These are phyloP conservation scores for Ammospiza nelsoni DNA, from an alignment of 2,113 vertebrate genomes.

Conservation along the genomic window DNA sequence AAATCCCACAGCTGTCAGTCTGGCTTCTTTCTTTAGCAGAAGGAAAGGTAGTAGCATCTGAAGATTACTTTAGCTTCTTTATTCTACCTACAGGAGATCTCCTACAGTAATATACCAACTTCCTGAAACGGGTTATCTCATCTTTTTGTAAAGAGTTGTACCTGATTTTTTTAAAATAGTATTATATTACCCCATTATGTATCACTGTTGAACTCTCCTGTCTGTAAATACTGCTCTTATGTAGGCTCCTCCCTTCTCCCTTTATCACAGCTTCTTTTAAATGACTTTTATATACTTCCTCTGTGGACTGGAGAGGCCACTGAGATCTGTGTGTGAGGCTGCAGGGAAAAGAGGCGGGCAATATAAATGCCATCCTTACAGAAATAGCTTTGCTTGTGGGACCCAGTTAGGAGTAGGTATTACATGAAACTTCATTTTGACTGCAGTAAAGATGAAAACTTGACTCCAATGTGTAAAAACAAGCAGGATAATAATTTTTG, in stretches of 20 bases:
- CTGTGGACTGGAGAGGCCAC: neutral
- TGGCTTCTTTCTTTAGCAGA: neutral
- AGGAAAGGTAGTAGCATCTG: neutral
- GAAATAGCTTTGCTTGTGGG: neutral
- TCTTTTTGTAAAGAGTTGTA: neutral
- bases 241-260: neutral
- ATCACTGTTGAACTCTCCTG: neutral
- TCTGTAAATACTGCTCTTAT: neutral
- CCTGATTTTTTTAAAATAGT: neutral
- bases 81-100: neutral
- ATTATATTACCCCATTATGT: neutral
- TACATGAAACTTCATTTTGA: neutral
- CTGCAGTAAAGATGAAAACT: neutral
- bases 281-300: neutral
- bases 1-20: neutral
- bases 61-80: neutral
- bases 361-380: neutral
- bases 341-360: neutral
- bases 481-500: neutral
- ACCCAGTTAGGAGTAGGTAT: neutral
- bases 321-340: neutral
- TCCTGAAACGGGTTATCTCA: neutral
- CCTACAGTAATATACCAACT: neutral
- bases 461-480: neutral
- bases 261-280: neutral